Base-by-base conservation (phyloP, 2,888 invertebrate species). In the Parapristionchus giblindavisi region DNA sequence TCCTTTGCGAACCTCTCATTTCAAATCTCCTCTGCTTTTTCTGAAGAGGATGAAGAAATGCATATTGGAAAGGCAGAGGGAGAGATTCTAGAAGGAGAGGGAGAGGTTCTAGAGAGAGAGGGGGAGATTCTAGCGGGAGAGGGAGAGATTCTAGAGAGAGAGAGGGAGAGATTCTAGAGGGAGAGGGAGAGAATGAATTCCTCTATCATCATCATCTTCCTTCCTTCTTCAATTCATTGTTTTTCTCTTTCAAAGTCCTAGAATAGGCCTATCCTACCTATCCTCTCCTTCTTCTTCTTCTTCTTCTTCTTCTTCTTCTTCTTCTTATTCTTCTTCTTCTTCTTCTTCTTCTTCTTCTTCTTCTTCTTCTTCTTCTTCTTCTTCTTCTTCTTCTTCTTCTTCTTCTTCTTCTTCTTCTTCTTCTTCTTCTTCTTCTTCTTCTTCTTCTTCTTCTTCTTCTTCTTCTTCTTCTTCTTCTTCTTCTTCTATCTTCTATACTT, bases 281-380 rank as follows among this genome's bases (percentile, higher is more conserved):
- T 43, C 8, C 11, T 27, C n/a, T 65, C 63, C 29, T 65, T 65
- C 63, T 65, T 65, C 63, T 65, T 65, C 63, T 65, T 43, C 11
- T 40, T 40, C 5, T 40, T 65, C 24, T 65, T 65, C 43, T 8
- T 43, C 63, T 65, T 65, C 63, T 65, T 65, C 63, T 65, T 43
- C 32, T 65, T 43, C 27, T 36, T 43, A 29, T 65, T 65, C 63
- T 5, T 17, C 29, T 65, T 65, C 21, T 27, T 21, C 63, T 43
- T 65, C 27, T 65, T 43, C 24, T 65, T 43, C 21, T 65, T 65
- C 63, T 65, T 65, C 21, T 21, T 36, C 43, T 17, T 65, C 29
- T 65, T 43, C 11, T 65, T 65, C 63, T 65, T 43, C 43, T 65
- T 65, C 63, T 65, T 65, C 29, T 65, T 43, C 24, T 65, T 43